Evolutionary conservation across 53 echinoderm and acorn worm species (phyloP).

Genomic region (Mesocentrotus franciscanus): DNA sequence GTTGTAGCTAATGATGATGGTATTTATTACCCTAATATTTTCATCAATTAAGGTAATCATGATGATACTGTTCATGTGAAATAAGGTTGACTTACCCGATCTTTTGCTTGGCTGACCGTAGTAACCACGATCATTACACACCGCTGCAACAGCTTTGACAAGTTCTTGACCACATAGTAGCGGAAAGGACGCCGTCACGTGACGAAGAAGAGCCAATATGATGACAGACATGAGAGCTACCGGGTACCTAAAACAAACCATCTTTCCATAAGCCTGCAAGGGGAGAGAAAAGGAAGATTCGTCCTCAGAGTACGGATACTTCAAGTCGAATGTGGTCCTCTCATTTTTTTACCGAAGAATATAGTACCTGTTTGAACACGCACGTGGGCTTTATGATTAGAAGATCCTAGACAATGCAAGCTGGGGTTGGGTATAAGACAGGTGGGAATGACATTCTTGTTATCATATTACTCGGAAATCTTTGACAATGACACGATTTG

Average conservation of each 20-base stretch:
- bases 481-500: not conserved
- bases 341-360: not conserved
- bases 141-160: constrained; percentile 38
- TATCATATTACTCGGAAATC: not conserved
- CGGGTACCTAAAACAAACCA: not conserved
- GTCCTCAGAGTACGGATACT: not conserved
- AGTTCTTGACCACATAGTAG: constrained; percentile 65
- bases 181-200: constrained; percentile 51
- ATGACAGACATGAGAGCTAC: not conserved
- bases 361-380: not conserved
- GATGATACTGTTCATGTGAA: not conserved
- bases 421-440: not conserved
- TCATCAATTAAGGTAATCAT: not conserved
- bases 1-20: not conserved
- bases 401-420: not conserved
- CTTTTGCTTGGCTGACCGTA: constrained; percentile 61
- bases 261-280: not conserved
- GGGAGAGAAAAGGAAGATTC: not conserved
- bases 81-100: constrained; percentile 50
- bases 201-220: constrained; percentile 41
- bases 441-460: not conserved
- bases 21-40: no score
- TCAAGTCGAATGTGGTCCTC: not conserved
- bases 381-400: not conserved
- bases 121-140: constrained; percentile 68